Base-by-base conservation (phyloP, 1,140 invertebrate species). In the Diplogasteroides magnus region DNA sequence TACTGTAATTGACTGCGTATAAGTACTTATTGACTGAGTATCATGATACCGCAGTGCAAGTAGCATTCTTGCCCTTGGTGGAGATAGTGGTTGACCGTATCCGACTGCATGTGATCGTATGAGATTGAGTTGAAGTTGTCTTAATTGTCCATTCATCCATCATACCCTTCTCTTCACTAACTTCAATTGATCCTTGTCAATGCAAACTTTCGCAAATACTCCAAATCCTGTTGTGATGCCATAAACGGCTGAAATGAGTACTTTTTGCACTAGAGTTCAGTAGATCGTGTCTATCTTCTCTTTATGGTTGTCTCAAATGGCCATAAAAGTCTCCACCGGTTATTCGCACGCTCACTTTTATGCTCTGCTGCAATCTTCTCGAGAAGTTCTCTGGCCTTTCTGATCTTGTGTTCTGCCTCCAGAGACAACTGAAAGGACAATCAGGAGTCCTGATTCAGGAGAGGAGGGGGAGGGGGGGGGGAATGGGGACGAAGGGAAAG, bases 191-290 rank as follows among this genome's bases (percentile, higher is more conserved):
- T 88, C 86, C 23, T 83, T 83, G 25, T 82, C 78, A 64, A 90
- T 89, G 6, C 86, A 83, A 1, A 86, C 88, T 3, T 85, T 84
- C 0, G 89, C 88, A 85, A 90, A 90, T 72, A 89, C 90, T 64
- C 89, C 89, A 82, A 90, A 90, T 32, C 90, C 89, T n/a, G 89
- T 90, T 2, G 89, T 90, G 37, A 90, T 88, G 25, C 89, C 90
- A 82, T 90, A 90, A 3, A 89, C 89, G 69, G 88, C 88, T 88
- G 68, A 77, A 77, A 84, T n/a, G n/a, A n/a, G n/a, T n/a, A n/a
- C n/a, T n/a, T n/a, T n/a, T n/a, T n/a, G n/a, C n/a, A n/a, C n/a
- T n/a, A n/a, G n/a, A n/a, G n/a, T n/a, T n/a, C n/a, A n/a, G n/a
- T n/a, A n/a, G n/a, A n/a, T n/a, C n/a, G n/a, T n/a, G n/a, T n/a